Conservation (phyloP, 2,113 vertebrate species). For the Talpa occidentalis region DNA sequence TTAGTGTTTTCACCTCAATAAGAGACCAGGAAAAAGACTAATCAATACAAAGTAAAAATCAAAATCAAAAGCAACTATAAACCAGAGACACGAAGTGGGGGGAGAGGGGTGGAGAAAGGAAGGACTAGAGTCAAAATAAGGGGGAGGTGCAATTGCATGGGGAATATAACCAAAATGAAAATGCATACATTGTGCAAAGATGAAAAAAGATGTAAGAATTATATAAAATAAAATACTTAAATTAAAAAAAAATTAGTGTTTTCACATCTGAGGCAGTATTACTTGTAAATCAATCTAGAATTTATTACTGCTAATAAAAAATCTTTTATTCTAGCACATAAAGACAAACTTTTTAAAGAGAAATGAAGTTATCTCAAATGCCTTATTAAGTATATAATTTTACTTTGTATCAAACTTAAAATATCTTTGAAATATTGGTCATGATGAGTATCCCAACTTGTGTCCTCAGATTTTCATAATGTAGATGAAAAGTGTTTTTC, state of each 20-base stretch:
- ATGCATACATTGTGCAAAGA: too few relatives aligned
- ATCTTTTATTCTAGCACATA: neutral
- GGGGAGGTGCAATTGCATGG: too few relatives aligned
- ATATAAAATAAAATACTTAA: too few relatives aligned
- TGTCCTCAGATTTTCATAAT: neutral
- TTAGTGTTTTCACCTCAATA: neutral
- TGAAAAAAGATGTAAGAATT: too few relatives aligned
- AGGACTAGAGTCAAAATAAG: too few relatives aligned
- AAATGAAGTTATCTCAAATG: neutral
- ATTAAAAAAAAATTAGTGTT: neutral
- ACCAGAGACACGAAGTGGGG: too few relatives aligned
- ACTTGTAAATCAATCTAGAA: neutral
- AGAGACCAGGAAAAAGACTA: too few relatives aligned
- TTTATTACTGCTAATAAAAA: neutral
- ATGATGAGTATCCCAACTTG: neutral
- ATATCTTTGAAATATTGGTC: neutral
- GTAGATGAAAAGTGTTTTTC: neutral
- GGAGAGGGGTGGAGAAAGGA: too few relatives aligned
- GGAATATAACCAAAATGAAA: too few relatives aligned
- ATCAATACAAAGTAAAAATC: too few relatives aligned
- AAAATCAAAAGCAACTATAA: too few relatives aligned
- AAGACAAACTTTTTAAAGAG: neutral
- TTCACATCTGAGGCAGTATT: neutral
- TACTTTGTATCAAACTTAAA: conserved; percentile 8
- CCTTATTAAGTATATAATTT: neutral